Evolutionary conservation across 1,140 invertebrate genomes (phyloP).

Genomic region (Ganaspis sp.): DNA sequence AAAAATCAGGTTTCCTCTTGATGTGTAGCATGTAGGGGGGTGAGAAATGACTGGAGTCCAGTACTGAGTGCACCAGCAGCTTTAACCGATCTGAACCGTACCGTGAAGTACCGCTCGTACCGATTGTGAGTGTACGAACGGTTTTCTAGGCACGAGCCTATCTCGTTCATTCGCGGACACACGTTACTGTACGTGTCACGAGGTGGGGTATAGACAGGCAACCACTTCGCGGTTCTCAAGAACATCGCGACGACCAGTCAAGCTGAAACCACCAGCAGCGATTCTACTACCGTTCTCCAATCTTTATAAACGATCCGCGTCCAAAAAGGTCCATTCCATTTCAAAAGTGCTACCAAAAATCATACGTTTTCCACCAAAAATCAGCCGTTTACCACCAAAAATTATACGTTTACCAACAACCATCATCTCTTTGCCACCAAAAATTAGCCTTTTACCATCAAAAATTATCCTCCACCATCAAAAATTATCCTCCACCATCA

Average conservation of each 20-base stretch:
- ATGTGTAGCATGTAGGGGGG: neutral
- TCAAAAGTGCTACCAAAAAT: too few relatives aligned
- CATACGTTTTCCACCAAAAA: too few relatives aligned
- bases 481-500: too few relatives aligned
- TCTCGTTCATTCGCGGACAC: constrained; percentile 46
- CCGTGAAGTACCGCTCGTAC: constrained; percentile 25
- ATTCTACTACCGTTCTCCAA: constrained; percentile 46
- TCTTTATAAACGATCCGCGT: neutral
- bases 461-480: too few relatives aligned
- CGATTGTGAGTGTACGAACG: constrained; percentile 38
- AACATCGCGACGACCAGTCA: constrained; percentile 60
- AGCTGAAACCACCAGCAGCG: constrained; percentile 60
- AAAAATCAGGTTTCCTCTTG: neutral
- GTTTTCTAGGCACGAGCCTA: constrained; percentile 50
- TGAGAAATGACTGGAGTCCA: neutral
- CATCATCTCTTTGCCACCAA: too few relatives aligned
- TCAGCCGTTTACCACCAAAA: too few relatives aligned
- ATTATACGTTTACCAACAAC: neutral
- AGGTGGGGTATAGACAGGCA: constrained; percentile 56
- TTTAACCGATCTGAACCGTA: constrained; percentile 19
- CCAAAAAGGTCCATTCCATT: too few relatives aligned
- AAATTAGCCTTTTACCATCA: too few relatives aligned
- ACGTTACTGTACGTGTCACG: constrained; percentile 41
- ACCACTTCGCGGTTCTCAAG: constrained; percentile 53
- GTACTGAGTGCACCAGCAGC: neutral